Evolutionary conservation across 2,113 vertebrate species (phyloP).

Genomic region (Erythrolamprus reginae): DNA sequence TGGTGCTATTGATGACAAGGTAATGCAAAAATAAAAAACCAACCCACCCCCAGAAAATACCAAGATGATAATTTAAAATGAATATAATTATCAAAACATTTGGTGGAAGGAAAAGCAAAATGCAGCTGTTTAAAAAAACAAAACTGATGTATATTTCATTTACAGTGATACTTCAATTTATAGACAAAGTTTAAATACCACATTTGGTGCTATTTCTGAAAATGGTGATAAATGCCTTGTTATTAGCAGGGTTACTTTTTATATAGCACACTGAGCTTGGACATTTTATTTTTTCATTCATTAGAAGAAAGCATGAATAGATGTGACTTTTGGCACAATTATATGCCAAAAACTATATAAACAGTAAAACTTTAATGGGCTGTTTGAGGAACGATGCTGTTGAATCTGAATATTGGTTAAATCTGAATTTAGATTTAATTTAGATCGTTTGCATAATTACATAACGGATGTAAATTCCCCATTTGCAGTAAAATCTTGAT

Average conservation of each 20-base stretch:
- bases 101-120: background rate
- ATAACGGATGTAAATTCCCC: background rate
- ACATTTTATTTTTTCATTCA: background rate
- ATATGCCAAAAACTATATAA: background rate
- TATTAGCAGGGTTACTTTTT: slow-evolving; percentile 11
- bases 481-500: background rate
- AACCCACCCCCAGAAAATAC: background rate
- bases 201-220: background rate
- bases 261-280: background rate
- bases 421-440: background rate
- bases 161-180: background rate
- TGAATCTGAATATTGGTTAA: background rate
- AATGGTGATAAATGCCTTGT: background rate
- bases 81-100: background rate
- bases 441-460: background rate
- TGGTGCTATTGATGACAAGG: background rate
- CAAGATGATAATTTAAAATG: background rate
- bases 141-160: background rate
- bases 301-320: background rate
- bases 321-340: background rate
- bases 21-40: too few species aligned
- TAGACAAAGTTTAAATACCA: background rate
- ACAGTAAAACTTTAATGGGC: background rate
- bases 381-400: background rate
- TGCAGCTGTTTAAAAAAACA: background rate